Conservation (phyloP, 2,113 vertebrate genomes). For the Pangasianodon hypophthalmus region DNA sequence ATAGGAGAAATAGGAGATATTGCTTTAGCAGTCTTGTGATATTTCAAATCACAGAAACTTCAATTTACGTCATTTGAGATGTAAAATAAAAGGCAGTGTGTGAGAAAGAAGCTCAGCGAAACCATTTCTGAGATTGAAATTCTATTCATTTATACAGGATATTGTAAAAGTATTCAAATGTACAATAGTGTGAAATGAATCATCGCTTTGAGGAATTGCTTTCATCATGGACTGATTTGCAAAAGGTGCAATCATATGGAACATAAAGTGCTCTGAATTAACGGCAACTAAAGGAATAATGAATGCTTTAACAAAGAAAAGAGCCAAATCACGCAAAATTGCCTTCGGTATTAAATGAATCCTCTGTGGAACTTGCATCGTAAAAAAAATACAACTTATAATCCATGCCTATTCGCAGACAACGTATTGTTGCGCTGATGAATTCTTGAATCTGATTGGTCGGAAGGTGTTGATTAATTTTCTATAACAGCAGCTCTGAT, state of each 20-base stretch:
- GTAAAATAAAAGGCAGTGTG: not conserved
- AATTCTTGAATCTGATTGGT: not conserved
- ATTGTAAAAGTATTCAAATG: constrained; percentile 13
- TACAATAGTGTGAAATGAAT: not conserved
- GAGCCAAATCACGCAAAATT: not conserved
- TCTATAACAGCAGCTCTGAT: not conserved
- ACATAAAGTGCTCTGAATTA: not conserved
- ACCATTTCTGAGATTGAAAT: not conserved
- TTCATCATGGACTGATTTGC: not conserved
- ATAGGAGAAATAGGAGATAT: not conserved
- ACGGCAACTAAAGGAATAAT: constrained; percentile 6
- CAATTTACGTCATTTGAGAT: not conserved
- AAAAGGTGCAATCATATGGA: not conserved
- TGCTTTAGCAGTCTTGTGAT: not conserved
- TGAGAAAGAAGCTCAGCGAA: not conserved
- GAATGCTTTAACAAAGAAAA: not conserved
- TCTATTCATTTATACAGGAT: not conserved
- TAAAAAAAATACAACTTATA: not conserved
- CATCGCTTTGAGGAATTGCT: not conserved
- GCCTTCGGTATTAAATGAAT: not conserved
- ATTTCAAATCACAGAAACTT: not conserved
- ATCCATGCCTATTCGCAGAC: not conserved
- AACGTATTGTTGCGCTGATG: not conserved
- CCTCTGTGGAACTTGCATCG: not conserved
- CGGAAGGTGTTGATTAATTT: not conserved